Conservation (phyloP, 2,113 vertebrate genomes). For the Osmerus mordax region DNA sequence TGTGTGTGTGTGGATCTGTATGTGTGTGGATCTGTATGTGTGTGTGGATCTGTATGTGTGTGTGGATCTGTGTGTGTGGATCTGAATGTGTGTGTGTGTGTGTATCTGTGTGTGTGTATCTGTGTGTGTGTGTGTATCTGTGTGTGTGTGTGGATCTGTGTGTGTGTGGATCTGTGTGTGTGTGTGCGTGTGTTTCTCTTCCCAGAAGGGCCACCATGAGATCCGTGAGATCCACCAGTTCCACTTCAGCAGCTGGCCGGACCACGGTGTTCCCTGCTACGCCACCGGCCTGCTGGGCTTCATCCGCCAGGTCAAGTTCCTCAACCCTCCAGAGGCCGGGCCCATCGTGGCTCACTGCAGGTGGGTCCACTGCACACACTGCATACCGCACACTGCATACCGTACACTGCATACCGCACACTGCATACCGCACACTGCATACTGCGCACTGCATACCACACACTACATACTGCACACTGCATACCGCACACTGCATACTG, state of each 20-base stretch:
- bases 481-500: neutral
- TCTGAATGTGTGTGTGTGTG: neutral
- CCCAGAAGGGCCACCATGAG: slow-evolving; percentile 97
- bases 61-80: too few relatives aligned
- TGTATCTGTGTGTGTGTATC: neutral
- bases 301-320: slow-evolving; percentile 95
- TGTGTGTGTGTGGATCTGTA: neutral
- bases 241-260: slow-evolving; percentile 98
- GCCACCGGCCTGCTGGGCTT: slow-evolving; percentile 94
- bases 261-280: slow-evolving; percentile 95
- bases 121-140: slow-evolving; percentile 5
- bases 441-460: neutral
- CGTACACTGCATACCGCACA: neutral
- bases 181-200: slow-evolving; percentile 45
- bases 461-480: neutral
- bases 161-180: slow-evolving; percentile 8
- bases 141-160: slow-evolving; percentile 9
- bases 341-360: slow-evolving; percentile 93
- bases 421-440: too few relatives aligned
- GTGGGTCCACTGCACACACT: slow-evolving; percentile 51
- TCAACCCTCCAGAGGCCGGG: slow-evolving; percentile 90
- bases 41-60: neutral
- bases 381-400: slow-evolving; percentile 2
- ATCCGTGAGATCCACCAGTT: slow-evolving; percentile 96
- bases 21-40: slow-evolving; percentile 15